Evolutionary conservation across 1,140 invertebrate species (phyloP).

Genomic region (Bombus soroeensis): DNA sequence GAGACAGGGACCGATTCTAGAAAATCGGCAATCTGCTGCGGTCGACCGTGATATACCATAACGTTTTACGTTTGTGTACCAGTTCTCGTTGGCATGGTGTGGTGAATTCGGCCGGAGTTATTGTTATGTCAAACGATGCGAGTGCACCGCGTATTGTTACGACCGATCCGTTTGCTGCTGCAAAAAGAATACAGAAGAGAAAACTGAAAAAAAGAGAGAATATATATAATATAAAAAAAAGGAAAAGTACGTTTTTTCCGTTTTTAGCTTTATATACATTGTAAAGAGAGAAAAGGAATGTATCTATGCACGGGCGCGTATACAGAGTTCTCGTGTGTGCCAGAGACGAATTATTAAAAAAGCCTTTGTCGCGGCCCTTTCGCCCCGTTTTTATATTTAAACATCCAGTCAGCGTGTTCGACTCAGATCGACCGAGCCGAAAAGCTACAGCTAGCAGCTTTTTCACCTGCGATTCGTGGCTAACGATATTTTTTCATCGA

Average conservation of each 20-base stretch:
- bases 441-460: not conserved
- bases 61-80: slow-evolving; percentile 10
- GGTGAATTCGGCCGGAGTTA: slow-evolving; percentile 24
- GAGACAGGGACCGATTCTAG: not conserved
- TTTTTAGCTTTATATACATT: too few relatives aligned
- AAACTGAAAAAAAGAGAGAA: too few relatives aligned
- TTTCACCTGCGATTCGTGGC: not conserved
- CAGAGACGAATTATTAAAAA: slow-evolving; percentile 30
- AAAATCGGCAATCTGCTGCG: slow-evolving; percentile 11
- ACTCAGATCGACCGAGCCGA: not conserved
- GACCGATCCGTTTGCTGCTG: not conserved
- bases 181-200: not conserved
- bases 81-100: not conserved
- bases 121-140: slow-evolving; percentile 32
- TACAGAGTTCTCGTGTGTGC: not conserved
- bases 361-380: slow-evolving; percentile 22
- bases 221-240: not conserved
- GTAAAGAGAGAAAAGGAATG: too few relatives aligned
- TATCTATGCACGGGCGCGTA: too few relatives aligned
- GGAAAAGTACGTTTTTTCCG: too few relatives aligned
- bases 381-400: slow-evolving; percentile 13
- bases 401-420: not conserved
- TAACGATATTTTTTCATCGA: slow-evolving; percentile 21
- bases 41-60: slow-evolving; percentile 16
- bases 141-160: not conserved